phyloP scores from a whole-genome alignment of 2,113 vertebrate genomes.

The Pongo abelii region DNA sequence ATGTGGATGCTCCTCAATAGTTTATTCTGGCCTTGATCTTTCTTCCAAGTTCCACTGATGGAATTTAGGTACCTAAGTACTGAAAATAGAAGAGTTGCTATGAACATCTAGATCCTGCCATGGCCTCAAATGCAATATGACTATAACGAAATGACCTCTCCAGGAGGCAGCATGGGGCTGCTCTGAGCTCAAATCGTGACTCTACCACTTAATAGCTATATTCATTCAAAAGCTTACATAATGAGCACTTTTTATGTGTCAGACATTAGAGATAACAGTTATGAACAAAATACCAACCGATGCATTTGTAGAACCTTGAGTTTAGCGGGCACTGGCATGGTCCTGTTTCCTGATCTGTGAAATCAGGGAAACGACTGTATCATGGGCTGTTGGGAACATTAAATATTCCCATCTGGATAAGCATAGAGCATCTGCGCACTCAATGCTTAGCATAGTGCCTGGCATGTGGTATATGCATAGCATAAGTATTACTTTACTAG shows the following conservation, averaged over 20 bases:
- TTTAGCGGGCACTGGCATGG: background rate
- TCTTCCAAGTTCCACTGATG: background rate
- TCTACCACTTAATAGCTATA: background rate
- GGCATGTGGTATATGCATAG: background rate
- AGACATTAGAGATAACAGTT: background rate
- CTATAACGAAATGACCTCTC: background rate
- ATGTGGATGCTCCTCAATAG: background rate
- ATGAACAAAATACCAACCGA: background rate
- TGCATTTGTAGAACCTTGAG: background rate
- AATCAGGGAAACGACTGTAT: background rate
- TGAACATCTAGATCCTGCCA: background rate
- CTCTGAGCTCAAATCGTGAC: background rate
- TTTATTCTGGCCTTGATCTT: background rate
- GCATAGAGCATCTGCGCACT: no score
- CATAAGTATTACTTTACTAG: no score
- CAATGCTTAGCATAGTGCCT: background rate
- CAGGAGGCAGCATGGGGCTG: background rate
- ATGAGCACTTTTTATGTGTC: background rate
- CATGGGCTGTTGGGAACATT: background rate
- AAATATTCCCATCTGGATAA: background rate
- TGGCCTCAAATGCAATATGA: background rate
- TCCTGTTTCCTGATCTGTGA: background rate
- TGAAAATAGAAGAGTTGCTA: background rate
- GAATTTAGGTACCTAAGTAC: background rate
- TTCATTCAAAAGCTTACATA: background rate